These are phyloP conservation scores for Latheticus oryzae DNA, from an alignment of 2,888 invertebrate genomes.

Conservation along the genomic window DNA sequence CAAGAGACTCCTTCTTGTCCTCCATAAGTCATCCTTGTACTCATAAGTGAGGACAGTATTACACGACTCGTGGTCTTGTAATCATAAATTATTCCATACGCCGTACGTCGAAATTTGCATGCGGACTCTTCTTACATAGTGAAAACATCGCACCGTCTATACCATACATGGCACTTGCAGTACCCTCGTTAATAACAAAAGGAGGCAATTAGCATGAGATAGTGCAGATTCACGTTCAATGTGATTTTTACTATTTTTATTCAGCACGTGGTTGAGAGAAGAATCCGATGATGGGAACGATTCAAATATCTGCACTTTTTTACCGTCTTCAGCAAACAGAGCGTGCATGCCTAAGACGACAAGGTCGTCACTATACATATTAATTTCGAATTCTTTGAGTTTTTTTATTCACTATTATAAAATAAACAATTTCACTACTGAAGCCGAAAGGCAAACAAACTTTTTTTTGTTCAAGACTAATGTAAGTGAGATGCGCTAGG, in stretches of 20 bases:
- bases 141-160: conserved; percentile 22
- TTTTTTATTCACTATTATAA: conserved; percentile 14
- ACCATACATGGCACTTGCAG: conserved; percentile 26
- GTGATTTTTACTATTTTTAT: conserved; percentile 6
- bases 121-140: conserved; percentile 29
- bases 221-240: conserved; percentile 14
- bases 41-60: conserved; percentile 23
- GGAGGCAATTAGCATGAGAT: conserved; percentile 35
- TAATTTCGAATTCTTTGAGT: conserved; percentile 27
- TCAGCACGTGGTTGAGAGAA: conserved; percentile 1
- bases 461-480: conserved; percentile 8
- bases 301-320: conserved; percentile 32
- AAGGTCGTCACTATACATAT: conserved; percentile 28
- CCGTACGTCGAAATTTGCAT: conserved; percentile 35
- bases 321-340: conserved; percentile 1
- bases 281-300: conserved; percentile 15
- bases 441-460: conserved; percentile 7
- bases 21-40: conserved; percentile 19
- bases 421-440: conserved; percentile 18
- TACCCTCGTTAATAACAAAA: conserved; percentile 31
- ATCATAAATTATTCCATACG: conserved; percentile 27
- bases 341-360: conserved; percentile 23
- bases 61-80: conserved; percentile 26
- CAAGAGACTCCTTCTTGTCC: background rate
- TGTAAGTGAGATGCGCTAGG: conserved; percentile 15